Conservation (phyloP, 37 sponge, comb jelly and placozoan genomes). For the Lycopodina hypogea region DNA sequence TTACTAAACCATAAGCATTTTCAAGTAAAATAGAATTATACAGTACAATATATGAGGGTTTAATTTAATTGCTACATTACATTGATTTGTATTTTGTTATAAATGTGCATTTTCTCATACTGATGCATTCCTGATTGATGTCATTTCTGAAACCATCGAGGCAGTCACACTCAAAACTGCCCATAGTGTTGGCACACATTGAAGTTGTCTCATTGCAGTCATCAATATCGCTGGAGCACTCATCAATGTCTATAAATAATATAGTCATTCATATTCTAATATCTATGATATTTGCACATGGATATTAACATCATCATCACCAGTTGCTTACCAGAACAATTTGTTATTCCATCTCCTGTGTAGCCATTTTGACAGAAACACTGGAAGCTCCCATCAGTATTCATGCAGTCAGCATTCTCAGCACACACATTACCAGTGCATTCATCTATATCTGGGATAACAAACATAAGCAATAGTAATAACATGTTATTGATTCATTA, state of each 20-base stretch:
- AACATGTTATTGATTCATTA: background rate
- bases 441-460: conserved; percentile 28
- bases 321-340: background rate
- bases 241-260: background rate
- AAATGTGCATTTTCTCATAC: too few species aligned
- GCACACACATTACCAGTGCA: background rate
- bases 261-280: background rate
- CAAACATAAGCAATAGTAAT: too few species aligned
- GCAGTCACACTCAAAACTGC: background rate
- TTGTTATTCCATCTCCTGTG: background rate
- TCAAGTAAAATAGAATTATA: too few species aligned
- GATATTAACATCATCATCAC: background rate
- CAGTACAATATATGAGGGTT: too few species aligned
- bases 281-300: background rate
- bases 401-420: conserved; percentile 27
- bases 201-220: background rate
- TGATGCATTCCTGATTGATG: too few species aligned
- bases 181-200: background rate
- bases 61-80: too few species aligned
- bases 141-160: background rate
- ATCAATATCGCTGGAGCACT: background rate
- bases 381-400: conserved; percentile 37
- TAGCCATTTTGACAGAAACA: conserved; percentile 4
- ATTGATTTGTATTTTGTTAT: too few species aligned
- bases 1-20: too few species aligned